phyloP scores from a whole-genome alignment of 2,797 vertebrate genomes.

The Mormyrops attenuatus region DNA sequence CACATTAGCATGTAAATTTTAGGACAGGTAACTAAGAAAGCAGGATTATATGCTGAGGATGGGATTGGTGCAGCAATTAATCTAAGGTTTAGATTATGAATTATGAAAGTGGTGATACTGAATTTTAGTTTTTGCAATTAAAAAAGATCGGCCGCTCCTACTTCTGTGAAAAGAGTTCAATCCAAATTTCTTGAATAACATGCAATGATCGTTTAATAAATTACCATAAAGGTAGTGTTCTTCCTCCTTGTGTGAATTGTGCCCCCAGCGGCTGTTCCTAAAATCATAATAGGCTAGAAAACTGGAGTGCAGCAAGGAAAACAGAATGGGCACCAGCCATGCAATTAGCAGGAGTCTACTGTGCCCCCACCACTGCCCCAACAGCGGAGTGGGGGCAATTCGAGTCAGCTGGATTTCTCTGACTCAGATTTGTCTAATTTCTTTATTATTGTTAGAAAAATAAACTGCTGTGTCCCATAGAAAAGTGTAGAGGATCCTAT shows the following conservation, averaged over 20 bases:
- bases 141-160: not conserved
- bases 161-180: not conserved
- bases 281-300: not conserved
- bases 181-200: not conserved
- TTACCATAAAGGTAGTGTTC: not conserved
- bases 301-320: not conserved
- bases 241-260: not conserved
- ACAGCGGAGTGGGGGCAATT: not conserved
- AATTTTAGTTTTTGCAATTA: not conserved
- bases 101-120: not conserved
- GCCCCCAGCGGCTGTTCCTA: not conserved
- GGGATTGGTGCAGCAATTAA: not conserved
- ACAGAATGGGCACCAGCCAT: not conserved
- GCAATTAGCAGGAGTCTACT: not conserved
- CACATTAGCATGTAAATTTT: not conserved
- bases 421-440: not conserved
- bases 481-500: not conserved
- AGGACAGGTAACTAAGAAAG: not conserved
- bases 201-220: not conserved
- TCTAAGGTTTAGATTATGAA: not conserved
- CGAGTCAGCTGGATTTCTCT: not conserved
- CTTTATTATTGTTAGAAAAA: not conserved
- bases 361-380: not conserved
- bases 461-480: not conserved
- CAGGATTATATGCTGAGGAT: not conserved